Evolutionary conservation across 1,140 invertebrate genomes (phyloP).

Genomic region (Drosophila subobscura): DNA sequence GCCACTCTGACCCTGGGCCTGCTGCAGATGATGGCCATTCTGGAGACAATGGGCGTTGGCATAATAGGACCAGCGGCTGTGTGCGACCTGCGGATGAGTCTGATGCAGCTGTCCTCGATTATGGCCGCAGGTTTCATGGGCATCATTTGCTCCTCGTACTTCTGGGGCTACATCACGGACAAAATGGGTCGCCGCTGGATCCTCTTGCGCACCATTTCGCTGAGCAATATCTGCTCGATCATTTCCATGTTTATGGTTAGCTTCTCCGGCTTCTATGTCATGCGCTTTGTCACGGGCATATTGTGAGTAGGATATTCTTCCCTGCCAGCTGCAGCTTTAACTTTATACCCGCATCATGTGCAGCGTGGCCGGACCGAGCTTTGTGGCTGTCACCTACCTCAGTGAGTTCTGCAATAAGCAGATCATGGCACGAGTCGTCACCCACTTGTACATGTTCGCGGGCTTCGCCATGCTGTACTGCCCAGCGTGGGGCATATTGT

Average conservation of each 20-base stretch:
- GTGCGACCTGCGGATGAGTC: conserved; percentile 77
- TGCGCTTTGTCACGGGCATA: conserved; percentile 61
- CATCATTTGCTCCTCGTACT: conserved; percentile 84
- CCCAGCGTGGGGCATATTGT: conserved; percentile 40
- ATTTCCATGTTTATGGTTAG: conserved; percentile 60
- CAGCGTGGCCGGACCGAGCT: conserved; percentile 64
- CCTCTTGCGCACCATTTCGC: conserved; percentile 76
- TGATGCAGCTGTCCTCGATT: conserved; percentile 73
- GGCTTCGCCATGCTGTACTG: conserved; percentile 63
- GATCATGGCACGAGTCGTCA: conserved; percentile 47
- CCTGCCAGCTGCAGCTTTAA: background rate
- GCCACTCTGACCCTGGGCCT: conserved; percentile 58
- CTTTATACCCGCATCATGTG: background rate
- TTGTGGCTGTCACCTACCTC: conserved; percentile 58
- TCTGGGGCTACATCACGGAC: conserved; percentile 89
- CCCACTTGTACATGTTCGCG: conserved; percentile 67
- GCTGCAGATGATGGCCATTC: conserved; percentile 68
- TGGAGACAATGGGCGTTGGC: conserved; percentile 69
- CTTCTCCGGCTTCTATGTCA: conserved; percentile 47
- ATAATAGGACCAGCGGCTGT: conserved; percentile 64
- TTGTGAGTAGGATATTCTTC: conserved; percentile 48
- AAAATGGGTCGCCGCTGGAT: conserved; percentile 86
- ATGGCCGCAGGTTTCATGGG: conserved; percentile 79
- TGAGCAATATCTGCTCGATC: conserved; percentile 52
- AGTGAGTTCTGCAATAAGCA: conserved; percentile 61